phyloP scores from a whole-genome alignment of 1,140 invertebrate genomes.

The Drosophila murphyi region DNA sequence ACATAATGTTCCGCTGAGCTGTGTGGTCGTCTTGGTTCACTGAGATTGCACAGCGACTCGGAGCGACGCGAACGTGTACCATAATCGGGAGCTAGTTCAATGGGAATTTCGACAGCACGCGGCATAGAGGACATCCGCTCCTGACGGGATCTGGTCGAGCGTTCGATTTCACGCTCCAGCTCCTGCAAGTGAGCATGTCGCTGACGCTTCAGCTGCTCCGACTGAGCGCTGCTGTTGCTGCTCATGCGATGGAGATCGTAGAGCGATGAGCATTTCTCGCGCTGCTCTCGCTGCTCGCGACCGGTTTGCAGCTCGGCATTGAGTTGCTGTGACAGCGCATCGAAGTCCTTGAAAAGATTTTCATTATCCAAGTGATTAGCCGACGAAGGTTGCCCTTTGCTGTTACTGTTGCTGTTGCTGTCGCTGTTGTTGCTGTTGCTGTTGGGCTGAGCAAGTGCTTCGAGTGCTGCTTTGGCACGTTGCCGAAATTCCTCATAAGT shows the following conservation, averaged over 20 bases:
- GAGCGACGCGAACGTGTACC: conserved; percentile 47
- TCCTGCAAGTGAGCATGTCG: conserved; percentile 78
- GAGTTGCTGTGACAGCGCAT: conserved; percentile 73
- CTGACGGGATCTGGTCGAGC: conserved; percentile 60
- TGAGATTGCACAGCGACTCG: conserved; percentile 74
- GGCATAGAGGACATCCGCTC: conserved; percentile 67
- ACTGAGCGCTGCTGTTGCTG: conserved; percentile 34
- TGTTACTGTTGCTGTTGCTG: not conserved
- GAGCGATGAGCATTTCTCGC: conserved; percentile 70
- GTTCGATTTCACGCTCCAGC: conserved; percentile 74
- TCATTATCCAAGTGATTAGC: conserved; percentile 69
- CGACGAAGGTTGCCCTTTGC: conserved; percentile 34
- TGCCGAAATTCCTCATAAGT: conserved; percentile 84
- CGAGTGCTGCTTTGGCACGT: conserved; percentile 80
- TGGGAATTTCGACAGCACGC: conserved; percentile 59
- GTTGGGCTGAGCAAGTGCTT: conserved; percentile 45
- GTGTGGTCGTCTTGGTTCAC: conserved; percentile 56
- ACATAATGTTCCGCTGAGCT: conserved; percentile 58
- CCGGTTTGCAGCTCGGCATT: conserved; percentile 68
- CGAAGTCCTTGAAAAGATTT: conserved; percentile 83
- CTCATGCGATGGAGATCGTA: conserved; percentile 72
- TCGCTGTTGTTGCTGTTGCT: not conserved
- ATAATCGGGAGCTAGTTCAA: conserved; percentile 54
- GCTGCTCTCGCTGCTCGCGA: conserved; percentile 56
- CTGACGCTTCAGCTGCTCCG: conserved; percentile 60